These are phyloP conservation scores for Plagodis dolabraria DNA, from an alignment of 2,888 invertebrate species.

Conservation along the genomic window DNA sequence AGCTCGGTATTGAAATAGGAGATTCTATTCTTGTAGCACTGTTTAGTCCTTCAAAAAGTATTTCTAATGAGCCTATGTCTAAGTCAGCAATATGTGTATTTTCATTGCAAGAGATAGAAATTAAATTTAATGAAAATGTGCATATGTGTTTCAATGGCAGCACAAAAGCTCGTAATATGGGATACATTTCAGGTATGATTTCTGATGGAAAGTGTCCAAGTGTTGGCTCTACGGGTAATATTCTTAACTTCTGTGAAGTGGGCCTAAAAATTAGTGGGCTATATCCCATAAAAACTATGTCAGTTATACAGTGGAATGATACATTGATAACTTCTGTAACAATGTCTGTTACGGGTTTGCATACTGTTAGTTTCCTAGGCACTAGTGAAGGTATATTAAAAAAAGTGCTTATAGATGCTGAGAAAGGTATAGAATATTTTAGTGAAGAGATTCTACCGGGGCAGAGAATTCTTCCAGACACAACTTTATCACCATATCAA, in stretches of 20 bases:
- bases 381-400: constrained; percentile 93
- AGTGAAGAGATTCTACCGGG: constrained; percentile 92
- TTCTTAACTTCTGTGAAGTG: constrained; percentile 96
- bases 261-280: constrained; percentile 96
- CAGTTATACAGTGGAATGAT: constrained; percentile 91
- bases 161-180: constrained; percentile 96
- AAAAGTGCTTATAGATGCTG: constrained; percentile 89
- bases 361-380: constrained; percentile 97
- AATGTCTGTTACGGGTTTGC: constrained; percentile 94
- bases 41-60: constrained; percentile 95
- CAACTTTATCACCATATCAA: constrained; percentile 92
- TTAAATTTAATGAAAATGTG: constrained; percentile 97
- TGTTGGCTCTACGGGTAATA: constrained; percentile 94
- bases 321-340: constrained; percentile 93
- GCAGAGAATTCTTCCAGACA: constrained; percentile 93
- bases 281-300: constrained; percentile 91
- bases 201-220: constrained; percentile 96
- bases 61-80: constrained; percentile 91
- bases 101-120: constrained; percentile 95
- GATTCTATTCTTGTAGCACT: constrained; percentile 93
- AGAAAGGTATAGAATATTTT: constrained; percentile 92
- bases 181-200: constrained; percentile 95
- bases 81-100: constrained; percentile 97
- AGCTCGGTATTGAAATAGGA: constrained; percentile 91
- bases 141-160: constrained; percentile 99